A percentile compares a stretch with the other conserved stretches of the same genome.
Conservation (phyloP, 2,888 invertebrate genomes). For the Nymphalis polychloros region DNA sequence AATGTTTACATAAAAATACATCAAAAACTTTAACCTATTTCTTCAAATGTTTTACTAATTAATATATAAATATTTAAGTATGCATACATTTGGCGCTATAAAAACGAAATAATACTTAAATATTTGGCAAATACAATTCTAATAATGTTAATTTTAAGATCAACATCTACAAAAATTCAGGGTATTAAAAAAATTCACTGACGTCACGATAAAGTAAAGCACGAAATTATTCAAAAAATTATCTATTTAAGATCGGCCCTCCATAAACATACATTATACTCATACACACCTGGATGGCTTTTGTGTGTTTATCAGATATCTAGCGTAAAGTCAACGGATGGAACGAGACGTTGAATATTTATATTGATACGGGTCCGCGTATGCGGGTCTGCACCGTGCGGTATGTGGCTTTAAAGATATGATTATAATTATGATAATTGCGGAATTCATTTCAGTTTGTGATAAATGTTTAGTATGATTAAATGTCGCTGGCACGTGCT, state of each 20-base stretch:
- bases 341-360: constrained; percentile 39
- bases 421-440: constrained; percentile 14
- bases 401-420: constrained; percentile 14
- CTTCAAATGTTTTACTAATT: no score
- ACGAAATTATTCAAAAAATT: not conserved
- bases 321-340: constrained; percentile 30
- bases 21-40: no score
- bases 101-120: no score
- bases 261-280: constrained; percentile 19
- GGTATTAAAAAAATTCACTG: not conserved
- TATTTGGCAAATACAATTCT: no score
- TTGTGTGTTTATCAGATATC: constrained; percentile 29
- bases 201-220: not conserved
- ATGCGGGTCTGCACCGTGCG: constrained; percentile 25
- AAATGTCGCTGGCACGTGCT: no score
- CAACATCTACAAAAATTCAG: no score
- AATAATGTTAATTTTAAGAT: no score
- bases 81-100: no score
- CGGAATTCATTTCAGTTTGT: not conserved
- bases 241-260: constrained; percentile 15
- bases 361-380: constrained; percentile 30
- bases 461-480: no score
- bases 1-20: no score
- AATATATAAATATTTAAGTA: no score
- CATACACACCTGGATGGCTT: constrained; percentile 36